Conservation (phyloP, 2,888 invertebrate species). For the Stenodera caucasica region DNA sequence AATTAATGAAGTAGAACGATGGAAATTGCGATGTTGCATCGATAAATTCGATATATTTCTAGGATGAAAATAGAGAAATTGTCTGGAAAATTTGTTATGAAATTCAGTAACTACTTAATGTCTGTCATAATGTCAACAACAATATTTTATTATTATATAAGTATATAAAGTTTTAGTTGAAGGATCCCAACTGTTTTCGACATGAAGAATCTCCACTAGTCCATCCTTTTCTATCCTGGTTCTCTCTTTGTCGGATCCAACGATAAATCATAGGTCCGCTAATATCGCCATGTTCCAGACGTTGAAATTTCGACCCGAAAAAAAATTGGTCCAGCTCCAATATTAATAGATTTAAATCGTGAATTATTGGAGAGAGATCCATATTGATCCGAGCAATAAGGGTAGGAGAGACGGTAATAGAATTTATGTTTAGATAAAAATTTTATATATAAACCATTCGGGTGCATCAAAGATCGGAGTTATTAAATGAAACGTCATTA, state of each 20-base stretch:
- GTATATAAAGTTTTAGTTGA: background rate
- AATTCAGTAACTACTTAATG: background rate
- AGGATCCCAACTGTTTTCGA: conserved; percentile 37
- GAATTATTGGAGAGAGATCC: conserved; percentile 15
- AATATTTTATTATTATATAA: too few relatives aligned
- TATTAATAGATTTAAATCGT: conserved; percentile 38
- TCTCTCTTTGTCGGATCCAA: conserved; percentile 45
- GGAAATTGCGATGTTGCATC: too few relatives aligned
- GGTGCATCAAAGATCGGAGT: conserved; percentile 23
- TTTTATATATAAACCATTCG: conserved; percentile 4
- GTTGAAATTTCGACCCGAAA: background rate
- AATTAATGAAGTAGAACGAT: too few relatives aligned
- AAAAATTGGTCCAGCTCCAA: conserved; percentile 13
- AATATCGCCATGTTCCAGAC: conserved; percentile 37
- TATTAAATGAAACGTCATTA: conserved; percentile 27
- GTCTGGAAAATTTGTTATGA: background rate
- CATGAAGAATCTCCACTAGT: conserved; percentile 39
- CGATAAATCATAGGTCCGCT: conserved; percentile 47
- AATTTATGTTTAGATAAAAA: conserved; percentile 1
- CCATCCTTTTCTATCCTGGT: conserved; percentile 45
- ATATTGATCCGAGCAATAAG: too few relatives aligned
- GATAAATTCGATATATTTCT: background rate
- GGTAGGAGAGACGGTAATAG: background rate
- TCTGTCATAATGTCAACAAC: background rate
- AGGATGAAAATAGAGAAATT: too few relatives aligned